phyloP scores from a whole-genome alignment of 1,140 invertebrate species.

The Caerostris extrusa region DNA sequence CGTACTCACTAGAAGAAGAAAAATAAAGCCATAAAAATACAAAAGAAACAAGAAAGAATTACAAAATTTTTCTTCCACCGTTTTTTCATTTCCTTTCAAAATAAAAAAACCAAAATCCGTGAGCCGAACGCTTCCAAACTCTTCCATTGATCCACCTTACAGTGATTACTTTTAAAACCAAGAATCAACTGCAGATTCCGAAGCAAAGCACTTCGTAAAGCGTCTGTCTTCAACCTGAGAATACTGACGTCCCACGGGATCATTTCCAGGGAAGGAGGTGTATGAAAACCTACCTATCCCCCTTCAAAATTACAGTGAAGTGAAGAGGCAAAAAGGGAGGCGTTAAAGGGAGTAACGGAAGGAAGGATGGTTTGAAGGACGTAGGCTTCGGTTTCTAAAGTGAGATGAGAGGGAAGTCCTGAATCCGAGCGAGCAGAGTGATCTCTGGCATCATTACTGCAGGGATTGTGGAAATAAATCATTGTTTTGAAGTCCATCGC shows the following conservation, averaged over 20 bases:
- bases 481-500: neutral
- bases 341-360: too few species aligned
- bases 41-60: too few species aligned
- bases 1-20: too few species aligned
- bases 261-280: neutral
- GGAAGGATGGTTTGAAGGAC: too few species aligned
- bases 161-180: neutral
- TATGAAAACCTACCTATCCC: neutral
- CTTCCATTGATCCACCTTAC: neutral
- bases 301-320: conserved; percentile 2
- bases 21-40: too few species aligned
- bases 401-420: neutral
- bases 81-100: neutral
- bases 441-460: conserved; percentile 1
- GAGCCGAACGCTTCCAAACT: too few species aligned
- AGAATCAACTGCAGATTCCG: neutral
- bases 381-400: conserved; percentile 17
- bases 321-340: neutral
- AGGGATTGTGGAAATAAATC: conserved; percentile 9
- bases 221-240: neutral
- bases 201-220: neutral
- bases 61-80: too few species aligned
- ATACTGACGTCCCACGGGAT: conserved; percentile 8
- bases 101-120: neutral
- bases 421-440: neutral